Evolutionary conservation across 2,888 invertebrate species (phyloP), one percentile per base, ranked within the genome.

Genomic region (Cephus spinipes): DNA sequence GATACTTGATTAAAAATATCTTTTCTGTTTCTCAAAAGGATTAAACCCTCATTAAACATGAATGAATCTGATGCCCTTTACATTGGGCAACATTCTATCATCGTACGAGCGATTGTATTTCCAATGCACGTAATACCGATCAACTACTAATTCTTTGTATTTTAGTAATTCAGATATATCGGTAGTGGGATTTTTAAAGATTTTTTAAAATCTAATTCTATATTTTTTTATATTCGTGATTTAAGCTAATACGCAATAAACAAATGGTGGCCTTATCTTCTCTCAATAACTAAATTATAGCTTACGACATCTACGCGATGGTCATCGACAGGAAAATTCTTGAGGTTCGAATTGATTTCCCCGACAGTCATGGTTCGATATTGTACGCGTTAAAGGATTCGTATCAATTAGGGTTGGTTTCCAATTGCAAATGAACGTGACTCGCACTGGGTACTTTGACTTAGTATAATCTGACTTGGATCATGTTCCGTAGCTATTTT

Each of bases 381-480:
- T 55, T 23, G 15, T 40, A 55, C 55, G 9, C 55, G 23, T 40
- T 40, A 40, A 15, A 40, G 40, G 40, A 40, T 6, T 40, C 23
- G 23, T 55, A 55, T 55, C 55, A 55, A 23, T 55, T 55, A 55
- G 55, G 55, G 55, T 9, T 23, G 55, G 55, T 55, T 55, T 55
- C 55, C 55, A 55, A 55, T 71, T 33, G 71, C 71, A 71, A 12
- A 33, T 71, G 32, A 71, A 71, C 71, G 71, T 71, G 71, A 71
- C 33, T 31, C 3, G 11, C 15, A 71, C 12, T 30, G 71, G 6
- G 1, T 33, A 71, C 71, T 71, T 33, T 11, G 71, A 31, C 71
- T 71, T 33, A 71, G 71, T 33, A 33, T 33, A 71, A 71, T 71
- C 71, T 12, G 15, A 31, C 23, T 71, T 71, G 31, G 31, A 23